Conservation (phyloP, 2,797 vertebrate species). For the Brachymystax lenok region DNA sequence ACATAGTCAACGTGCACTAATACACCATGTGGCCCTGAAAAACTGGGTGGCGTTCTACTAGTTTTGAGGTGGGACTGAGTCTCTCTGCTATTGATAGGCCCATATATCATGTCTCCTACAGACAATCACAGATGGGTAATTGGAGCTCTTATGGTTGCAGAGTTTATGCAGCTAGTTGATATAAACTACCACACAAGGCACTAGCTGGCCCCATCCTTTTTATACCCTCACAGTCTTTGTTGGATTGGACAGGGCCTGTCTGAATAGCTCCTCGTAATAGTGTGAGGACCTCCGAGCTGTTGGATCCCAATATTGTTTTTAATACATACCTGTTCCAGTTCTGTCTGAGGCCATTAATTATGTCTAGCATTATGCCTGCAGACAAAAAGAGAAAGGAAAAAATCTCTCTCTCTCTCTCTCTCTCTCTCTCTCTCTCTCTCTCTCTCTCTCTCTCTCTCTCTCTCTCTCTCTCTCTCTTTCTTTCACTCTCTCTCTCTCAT, state of each 20-base stretch:
- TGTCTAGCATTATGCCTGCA: constrained; percentile 72
- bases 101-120: constrained; percentile 65
- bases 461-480: too few species aligned
- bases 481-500: too few species aligned
- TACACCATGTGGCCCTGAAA: constrained; percentile 53
- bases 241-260: constrained; percentile 64
- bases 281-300: constrained; percentile 70
- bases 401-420: neutral
- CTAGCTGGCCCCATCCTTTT: constrained; percentile 32
- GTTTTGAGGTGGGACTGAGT: constrained; percentile 53
- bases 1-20: constrained; percentile 53
- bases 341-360: constrained; percentile 92
- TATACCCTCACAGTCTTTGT: constrained; percentile 45
- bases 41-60: constrained; percentile 42
- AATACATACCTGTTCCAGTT: constrained; percentile 79
- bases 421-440: too few species aligned
- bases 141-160: constrained; percentile 66
- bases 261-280: constrained; percentile 69
- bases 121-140: constrained; percentile 74
- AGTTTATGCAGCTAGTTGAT: constrained; percentile 66
- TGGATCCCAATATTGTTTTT: constrained; percentile 73
- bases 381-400: constrained; percentile 51
- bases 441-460: too few species aligned
- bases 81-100: constrained; percentile 63
- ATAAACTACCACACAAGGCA: constrained; percentile 66